Conservation (phyloP, 2,888 invertebrate species). For the Philonicus albiceps region DNA sequence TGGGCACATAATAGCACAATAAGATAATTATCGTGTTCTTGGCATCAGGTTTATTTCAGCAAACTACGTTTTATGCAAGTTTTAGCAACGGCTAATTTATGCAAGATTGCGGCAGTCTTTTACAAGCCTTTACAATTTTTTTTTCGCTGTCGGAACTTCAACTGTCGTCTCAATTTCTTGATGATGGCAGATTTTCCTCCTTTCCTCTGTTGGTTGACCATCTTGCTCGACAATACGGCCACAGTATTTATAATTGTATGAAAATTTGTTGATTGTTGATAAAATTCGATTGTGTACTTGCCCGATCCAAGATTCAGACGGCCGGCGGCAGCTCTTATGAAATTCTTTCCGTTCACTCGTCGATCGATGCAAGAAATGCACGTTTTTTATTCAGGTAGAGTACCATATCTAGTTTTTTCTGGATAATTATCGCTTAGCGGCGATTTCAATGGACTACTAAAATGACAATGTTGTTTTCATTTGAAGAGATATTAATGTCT, state of each 20-base stretch:
- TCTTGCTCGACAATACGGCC: constrained; percentile 47
- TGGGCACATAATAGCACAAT: not conserved
- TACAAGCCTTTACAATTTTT: constrained; percentile 8
- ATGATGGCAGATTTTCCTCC: constrained; percentile 25
- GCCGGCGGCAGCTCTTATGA: constrained; percentile 43
- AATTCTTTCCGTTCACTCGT: constrained; percentile 18
- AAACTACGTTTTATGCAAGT: not conserved
- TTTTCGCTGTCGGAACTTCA: not conserved
- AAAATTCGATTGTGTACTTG: constrained; percentile 52
- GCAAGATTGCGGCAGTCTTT: constrained; percentile 21
- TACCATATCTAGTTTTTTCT: not conserved
- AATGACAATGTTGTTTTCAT: not conserved
- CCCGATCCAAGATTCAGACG: constrained; percentile 3
- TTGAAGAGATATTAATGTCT: not conserved
- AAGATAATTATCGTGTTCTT: not conserved
- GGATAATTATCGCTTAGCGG: not conserved
- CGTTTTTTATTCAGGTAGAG: not conserved
- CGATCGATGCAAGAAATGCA: not conserved
- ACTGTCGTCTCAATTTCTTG: constrained; percentile 20
- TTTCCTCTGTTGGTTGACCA: not conserved
- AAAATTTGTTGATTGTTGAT: constrained; percentile 55
- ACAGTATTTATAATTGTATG: constrained; percentile 53
- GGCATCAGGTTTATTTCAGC: not conserved
- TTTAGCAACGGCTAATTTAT: not conserved
- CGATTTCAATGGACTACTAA: not conserved